These are phyloP conservation scores for Mnemiopsis leidyi DNA, from an alignment of 37 sponge, comb jelly and placozoan genomes.

Conservation along the genomic window DNA sequence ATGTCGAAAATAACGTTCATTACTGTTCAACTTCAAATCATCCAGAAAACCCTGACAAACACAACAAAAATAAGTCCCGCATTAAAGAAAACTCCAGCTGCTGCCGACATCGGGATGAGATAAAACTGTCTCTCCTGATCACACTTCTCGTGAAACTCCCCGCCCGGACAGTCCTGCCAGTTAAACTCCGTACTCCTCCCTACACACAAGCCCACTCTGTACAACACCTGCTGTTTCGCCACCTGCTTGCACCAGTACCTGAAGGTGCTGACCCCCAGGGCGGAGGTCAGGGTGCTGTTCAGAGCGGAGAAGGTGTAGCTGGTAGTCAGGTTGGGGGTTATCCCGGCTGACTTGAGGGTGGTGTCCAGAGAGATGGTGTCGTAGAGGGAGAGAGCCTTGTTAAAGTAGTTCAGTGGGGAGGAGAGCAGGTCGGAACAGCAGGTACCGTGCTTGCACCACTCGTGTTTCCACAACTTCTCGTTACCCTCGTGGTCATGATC, in stretches of 20 bases:
- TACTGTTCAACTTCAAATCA: no score
- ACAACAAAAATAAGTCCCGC: no score
- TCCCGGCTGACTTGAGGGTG: not conserved
- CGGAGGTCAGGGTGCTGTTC: not conserved
- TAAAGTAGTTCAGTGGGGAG: not conserved
- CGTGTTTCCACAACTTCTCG: not conserved
- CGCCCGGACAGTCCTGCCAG: conserved; percentile 6
- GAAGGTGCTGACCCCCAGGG: not conserved
- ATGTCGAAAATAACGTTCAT: no score
- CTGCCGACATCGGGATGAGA: no score
- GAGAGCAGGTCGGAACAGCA: not conserved
- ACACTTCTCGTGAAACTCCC: no score
- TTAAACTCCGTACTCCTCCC: not conserved
- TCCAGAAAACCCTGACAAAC: no score
- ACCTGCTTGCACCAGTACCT: conserved; percentile 7
- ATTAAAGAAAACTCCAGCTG: no score
- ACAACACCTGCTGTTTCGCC: not conserved
- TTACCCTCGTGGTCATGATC: not conserved
- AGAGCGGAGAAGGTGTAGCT: not conserved
- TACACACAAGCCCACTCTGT: not conserved
- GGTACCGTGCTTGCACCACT: conserved; percentile 6
- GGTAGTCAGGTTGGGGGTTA: not conserved
- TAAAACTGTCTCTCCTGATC: no score
- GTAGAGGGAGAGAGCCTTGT: not conserved
- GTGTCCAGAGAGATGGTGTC: not conserved